Conservation (phyloP, 2,797 vertebrate genomes). For the Coregonus ussuriensis region DNA sequence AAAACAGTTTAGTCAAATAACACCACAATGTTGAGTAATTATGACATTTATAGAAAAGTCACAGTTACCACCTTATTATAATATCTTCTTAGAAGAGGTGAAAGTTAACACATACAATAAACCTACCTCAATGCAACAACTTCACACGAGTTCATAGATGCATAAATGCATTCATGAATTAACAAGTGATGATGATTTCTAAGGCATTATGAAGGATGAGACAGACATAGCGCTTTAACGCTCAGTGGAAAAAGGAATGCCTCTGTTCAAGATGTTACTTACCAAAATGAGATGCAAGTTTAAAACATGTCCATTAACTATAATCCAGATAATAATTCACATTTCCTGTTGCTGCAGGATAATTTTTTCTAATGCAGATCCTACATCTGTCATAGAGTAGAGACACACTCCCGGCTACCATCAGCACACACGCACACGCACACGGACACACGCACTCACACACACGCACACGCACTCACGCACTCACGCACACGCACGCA, state of each 20-base stretch:
- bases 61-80: not conserved
- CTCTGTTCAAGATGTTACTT: not conserved
- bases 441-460: not conserved
- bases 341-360: not conserved
- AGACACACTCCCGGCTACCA: not conserved
- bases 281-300: not conserved
- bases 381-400: not conserved
- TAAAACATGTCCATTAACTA: too few relatives aligned
- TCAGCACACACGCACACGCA: not conserved
- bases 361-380: not conserved
- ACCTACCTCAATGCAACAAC: not conserved
- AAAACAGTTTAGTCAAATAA: slow-evolving; percentile 51
- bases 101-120: not conserved
- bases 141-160: not conserved
- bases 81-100: not conserved
- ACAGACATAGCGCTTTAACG: not conserved
- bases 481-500: not conserved
- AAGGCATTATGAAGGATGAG: not conserved
- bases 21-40: slow-evolving; percentile 12
- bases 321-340: too few relatives aligned
- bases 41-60: too few relatives aligned
- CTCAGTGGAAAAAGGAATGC: not conserved
- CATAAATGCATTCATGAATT: not conserved
- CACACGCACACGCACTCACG: not conserved
- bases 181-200: not conserved